Evolutionary conservation across 2,797 vertebrate species (phyloP).

Genomic region (Anomalospiza imberbis): DNA sequence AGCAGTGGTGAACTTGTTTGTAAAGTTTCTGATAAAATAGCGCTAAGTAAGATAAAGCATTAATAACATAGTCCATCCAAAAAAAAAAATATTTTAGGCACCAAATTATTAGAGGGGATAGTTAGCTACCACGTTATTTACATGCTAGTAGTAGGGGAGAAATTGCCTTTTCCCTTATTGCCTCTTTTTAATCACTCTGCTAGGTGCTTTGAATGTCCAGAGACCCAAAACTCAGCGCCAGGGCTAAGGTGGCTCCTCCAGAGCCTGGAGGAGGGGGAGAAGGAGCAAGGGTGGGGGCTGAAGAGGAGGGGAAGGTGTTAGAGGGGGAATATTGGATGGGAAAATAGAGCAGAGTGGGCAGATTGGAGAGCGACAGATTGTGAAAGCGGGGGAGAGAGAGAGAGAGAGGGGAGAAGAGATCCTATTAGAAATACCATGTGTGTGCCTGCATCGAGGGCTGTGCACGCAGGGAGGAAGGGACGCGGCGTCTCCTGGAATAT

Average conservation of each 20-base stretch:
- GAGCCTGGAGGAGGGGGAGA: background rate
- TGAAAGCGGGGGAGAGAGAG: constrained; percentile 49
- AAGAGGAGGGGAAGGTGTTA: constrained; percentile 38
- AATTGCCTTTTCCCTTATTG: background rate
- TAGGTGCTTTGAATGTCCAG: background rate
- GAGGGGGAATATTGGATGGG: constrained; percentile 52
- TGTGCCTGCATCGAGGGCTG: background rate
- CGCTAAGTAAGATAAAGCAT: background rate
- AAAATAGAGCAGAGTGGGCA: constrained; percentile 64
- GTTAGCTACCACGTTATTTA: background rate
- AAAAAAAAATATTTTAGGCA: background rate
- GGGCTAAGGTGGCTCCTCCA: background rate
- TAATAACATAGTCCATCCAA: background rate
- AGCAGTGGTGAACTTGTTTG: background rate
- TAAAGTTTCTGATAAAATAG: constrained; percentile 23
- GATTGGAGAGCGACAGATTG: constrained; percentile 65
- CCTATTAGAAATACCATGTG: constrained; percentile 55
- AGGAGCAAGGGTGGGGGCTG: constrained; percentile 1
- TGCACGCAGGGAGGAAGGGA: constrained; percentile 11
- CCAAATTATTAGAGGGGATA: background rate
- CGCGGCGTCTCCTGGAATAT: background rate
- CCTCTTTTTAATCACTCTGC: background rate
- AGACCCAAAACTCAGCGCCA: background rate
- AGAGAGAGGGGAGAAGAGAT: constrained; percentile 24
- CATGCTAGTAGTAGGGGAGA: background rate